phyloP scores from a whole-genome alignment of 2,888 invertebrate genomes.

The Stenolophus ochropezus region DNA sequence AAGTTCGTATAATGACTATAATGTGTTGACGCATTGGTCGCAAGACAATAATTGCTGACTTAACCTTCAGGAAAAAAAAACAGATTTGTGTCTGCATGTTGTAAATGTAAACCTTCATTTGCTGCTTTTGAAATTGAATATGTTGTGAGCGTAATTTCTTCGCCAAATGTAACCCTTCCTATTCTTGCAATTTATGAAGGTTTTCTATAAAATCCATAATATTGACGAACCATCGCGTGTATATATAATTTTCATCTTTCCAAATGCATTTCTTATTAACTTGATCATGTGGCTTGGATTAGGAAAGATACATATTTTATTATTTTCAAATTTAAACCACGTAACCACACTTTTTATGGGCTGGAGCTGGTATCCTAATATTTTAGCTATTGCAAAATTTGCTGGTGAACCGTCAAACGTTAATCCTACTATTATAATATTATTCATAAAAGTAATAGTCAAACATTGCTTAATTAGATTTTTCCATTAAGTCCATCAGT shows the following conservation, averaged over 20 bases:
- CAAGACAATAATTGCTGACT: no score
- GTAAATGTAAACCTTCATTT: constrained; percentile 4
- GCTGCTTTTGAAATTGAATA: no score
- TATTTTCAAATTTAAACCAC: background rate
- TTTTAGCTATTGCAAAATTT: background rate
- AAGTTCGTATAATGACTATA: no score
- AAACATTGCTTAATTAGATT: constrained; percentile 46
- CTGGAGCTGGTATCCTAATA: background rate
- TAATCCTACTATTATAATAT: background rate
- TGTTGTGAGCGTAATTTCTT: no score
- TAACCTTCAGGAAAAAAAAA: no score
- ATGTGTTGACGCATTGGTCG: no score
- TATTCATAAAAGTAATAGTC: no score
- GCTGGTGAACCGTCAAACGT: background rate
- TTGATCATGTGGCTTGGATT: constrained; percentile 5
- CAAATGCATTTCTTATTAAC: background rate
- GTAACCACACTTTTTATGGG: background rate
- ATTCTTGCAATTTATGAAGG: background rate
- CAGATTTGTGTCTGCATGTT: no score
- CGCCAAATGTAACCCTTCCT: background rate
- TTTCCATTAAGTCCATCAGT: constrained; percentile 63
- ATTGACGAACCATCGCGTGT: background rate
- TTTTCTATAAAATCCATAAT: background rate
- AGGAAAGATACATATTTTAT: background rate
- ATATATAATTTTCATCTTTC: background rate